A percentile compares a stretch with the other conserved stretches of the same genome.
phyloP scores from a whole-genome alignment of 2,113 vertebrate species.

The Vireo altiloquus region DNA sequence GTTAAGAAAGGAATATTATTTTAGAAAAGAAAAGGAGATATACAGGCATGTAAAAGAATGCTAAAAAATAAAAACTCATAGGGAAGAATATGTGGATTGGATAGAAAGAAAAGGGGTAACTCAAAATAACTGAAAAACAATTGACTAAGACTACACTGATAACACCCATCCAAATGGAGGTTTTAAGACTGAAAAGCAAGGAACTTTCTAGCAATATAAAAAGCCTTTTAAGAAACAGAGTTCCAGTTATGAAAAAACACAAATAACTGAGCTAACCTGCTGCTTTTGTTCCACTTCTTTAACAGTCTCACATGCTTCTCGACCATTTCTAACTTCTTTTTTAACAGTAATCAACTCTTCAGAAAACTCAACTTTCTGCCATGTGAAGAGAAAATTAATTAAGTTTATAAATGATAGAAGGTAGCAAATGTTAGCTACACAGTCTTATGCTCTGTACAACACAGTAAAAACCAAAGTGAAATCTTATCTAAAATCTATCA shows the following conservation, averaged over 20 bases:
- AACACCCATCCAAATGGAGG: neutral
- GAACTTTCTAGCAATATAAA: neutral
- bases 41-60: neutral
- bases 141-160: neutral
- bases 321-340: constrained; percentile 23
- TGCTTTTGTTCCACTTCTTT: neutral
- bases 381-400: neutral
- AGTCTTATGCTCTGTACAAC: neutral
- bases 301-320: neutral
- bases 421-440: neutral
- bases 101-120: neutral
- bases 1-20: neutral
- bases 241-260: neutral
- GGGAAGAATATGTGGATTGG: neutral
- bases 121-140: neutral
- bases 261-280: neutral
- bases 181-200: neutral
- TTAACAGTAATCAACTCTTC: neutral
- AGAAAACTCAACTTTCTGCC: constrained; percentile 41
- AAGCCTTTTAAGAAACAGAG: neutral
- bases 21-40: neutral
- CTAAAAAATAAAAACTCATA: neutral
- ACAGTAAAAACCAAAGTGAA: neutral
- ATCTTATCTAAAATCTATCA: neutral
- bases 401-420: neutral